These are phyloP conservation scores for Danio tinwini DNA, from an alignment of 2,797 vertebrate genomes.

Conservation along the genomic window DNA sequence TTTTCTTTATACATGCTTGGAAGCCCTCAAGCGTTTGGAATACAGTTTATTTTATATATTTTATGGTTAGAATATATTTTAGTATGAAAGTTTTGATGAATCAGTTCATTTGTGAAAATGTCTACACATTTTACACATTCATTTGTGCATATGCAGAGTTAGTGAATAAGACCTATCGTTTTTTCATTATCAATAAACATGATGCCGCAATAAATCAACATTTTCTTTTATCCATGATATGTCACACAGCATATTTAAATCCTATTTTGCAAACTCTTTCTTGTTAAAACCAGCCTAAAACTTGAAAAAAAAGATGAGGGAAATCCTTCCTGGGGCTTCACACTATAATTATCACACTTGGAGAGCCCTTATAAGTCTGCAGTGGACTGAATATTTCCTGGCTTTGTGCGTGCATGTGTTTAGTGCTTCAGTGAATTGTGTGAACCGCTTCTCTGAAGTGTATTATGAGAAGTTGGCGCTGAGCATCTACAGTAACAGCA, in stretches of 20 bases:
- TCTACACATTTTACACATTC: no score
- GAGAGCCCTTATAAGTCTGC: conserved; percentile 70
- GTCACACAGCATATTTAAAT: conserved; percentile 11
- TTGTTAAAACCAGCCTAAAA: conserved; percentile 64
- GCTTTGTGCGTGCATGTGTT: conserved; percentile 51
- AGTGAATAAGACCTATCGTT: no score
- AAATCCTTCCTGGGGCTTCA: conserved; percentile 73
- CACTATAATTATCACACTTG: conserved; percentile 76
- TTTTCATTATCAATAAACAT: no score
- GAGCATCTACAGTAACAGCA: neutral
- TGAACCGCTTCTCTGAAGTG: conserved; percentile 16
- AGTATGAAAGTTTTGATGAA: no score
- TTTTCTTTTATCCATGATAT: conserved; percentile 51
- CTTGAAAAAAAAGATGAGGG: conserved; percentile 73
- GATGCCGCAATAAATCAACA: no score
- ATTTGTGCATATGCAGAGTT: no score
- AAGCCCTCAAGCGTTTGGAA: no score
- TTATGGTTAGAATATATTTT: no score
- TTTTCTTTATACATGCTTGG: no score
- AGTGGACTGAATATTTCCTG: conserved; percentile 71
- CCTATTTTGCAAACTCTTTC: conserved; percentile 53
- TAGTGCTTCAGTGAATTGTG: conserved; percentile 15
- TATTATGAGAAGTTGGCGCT: conserved; percentile 11
- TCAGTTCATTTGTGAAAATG: no score
- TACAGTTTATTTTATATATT: no score